Evolutionary conservation across 2,888 invertebrate species (phyloP).

Genomic region (Doris montereyensis): DNA sequence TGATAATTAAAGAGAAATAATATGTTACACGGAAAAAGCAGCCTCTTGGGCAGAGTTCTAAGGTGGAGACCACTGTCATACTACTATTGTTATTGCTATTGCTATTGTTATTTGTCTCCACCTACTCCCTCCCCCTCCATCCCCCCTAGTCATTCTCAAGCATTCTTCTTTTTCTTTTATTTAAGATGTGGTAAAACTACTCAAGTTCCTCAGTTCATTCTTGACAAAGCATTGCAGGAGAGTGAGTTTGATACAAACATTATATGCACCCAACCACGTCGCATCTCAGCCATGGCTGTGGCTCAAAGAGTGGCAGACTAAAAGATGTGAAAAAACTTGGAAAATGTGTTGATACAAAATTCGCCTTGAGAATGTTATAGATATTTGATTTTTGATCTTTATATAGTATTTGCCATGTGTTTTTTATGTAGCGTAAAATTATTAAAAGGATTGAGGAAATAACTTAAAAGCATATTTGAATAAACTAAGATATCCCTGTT

Average conservation of each 20-base stretch:
- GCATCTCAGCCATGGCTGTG: conserved; percentile 90
- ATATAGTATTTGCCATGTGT: too few relatives aligned
- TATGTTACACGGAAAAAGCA: too few relatives aligned
- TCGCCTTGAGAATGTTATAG: conserved; percentile 77
- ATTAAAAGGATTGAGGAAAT: too few relatives aligned
- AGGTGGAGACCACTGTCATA: too few relatives aligned
- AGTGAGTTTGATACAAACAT: conserved; percentile 61
- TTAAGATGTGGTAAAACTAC: conserved; percentile 72
- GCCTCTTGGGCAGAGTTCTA: too few relatives aligned
- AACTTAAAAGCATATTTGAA: too few relatives aligned
- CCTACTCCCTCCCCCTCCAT: not conserved
- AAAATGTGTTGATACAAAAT: conserved; percentile 83
- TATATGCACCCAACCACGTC: conserved; percentile 81
- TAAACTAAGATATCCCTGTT: too few relatives aligned
- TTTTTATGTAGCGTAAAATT: too few relatives aligned
- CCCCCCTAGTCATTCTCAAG: not conserved
- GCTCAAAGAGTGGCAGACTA: conserved; percentile 89
- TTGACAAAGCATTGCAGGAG: conserved; percentile 82
- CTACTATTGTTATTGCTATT: not conserved
- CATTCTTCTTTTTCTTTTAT: not conserved
- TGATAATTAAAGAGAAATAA: too few relatives aligned
- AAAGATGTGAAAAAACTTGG: conserved; percentile 80
- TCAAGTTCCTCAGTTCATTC: conserved; percentile 87
- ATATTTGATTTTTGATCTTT: too few relatives aligned
- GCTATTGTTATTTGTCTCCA: not conserved